Conservation (phyloP, 1,140 invertebrate species). For the Lepidurus apus region DNA sequence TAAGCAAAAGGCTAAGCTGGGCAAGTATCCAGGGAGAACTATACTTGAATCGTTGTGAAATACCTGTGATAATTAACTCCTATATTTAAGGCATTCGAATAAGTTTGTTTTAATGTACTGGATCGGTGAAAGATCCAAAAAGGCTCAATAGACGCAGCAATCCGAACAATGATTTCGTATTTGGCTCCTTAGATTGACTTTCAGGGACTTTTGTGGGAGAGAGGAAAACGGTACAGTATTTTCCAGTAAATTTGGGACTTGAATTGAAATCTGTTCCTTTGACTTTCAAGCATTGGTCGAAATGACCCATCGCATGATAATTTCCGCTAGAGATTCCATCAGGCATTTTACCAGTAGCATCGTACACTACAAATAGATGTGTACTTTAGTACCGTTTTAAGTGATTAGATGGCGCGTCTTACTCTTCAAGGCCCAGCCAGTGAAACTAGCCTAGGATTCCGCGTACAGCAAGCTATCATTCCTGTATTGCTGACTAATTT, state of each 20-base stretch:
- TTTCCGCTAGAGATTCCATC: conserved; percentile 11
- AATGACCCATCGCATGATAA: conserved; percentile 26
- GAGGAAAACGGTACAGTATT: conserved; percentile 24
- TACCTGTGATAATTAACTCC: conserved; percentile 11
- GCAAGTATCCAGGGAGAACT: not conserved
- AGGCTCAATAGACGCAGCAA: conserved; percentile 25
- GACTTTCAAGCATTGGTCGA: conserved; percentile 29
- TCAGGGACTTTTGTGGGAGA: not conserved
- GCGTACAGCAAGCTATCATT: conserved; percentile 28
- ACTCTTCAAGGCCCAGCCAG: conserved; percentile 26
- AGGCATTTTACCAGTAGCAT: conserved; percentile 20
- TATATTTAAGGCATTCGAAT: not conserved
- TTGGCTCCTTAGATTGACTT: not conserved
- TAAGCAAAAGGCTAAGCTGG: conserved; percentile 31
- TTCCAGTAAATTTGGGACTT: not conserved
- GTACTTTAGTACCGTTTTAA: not conserved
- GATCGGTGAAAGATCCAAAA: not conserved
- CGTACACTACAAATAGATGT: not conserved
- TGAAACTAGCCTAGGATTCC: not conserved
- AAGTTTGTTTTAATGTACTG: not conserved
- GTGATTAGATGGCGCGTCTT: not conserved
- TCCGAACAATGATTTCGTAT: not conserved
- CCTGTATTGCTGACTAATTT: conserved; percentile 23
- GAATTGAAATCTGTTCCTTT: not conserved
- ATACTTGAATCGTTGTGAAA: not conserved